Evolutionary conservation across 1,140 invertebrate genomes (phyloP).

Genomic region (Drosophila eugracilis): DNA sequence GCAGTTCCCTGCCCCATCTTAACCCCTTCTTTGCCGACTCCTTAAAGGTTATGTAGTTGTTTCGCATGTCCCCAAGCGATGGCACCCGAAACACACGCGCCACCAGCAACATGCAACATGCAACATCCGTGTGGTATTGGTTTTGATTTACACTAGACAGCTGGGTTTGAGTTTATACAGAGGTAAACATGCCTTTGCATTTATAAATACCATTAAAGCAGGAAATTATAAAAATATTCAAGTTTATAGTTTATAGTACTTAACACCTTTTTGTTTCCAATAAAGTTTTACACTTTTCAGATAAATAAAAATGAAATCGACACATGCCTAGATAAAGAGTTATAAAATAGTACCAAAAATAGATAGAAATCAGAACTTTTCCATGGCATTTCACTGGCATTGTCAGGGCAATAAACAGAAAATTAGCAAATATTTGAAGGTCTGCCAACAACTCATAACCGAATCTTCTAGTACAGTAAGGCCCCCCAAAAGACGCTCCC

Average conservation of each 20-base stretch:
- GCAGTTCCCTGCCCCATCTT: slow-evolving; percentile 34
- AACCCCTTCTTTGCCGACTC: slow-evolving; percentile 7
- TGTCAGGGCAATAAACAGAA: slow-evolving; percentile 5
- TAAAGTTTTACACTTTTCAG: not conserved
- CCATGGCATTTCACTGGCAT: slow-evolving; percentile 5
- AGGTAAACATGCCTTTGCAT: not conserved
- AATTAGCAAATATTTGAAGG: slow-evolving; percentile 7
- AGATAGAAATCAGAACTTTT: slow-evolving; percentile 16
- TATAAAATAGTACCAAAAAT: slow-evolving; percentile 12
- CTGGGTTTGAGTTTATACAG: not conserved
- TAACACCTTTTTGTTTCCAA: not conserved
- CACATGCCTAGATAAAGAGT: not conserved
- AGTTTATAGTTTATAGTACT: not conserved
- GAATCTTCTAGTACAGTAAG: slow-evolving; percentile 8
- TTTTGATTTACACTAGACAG: slow-evolving; percentile 10
- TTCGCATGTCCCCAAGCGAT: slow-evolving; percentile 55
- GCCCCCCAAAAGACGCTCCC: slow-evolving; percentile 10
- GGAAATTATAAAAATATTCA: not conserved
- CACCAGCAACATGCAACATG: slow-evolving; percentile 40
- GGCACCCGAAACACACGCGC: slow-evolving; percentile 57
- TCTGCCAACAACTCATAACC: not conserved
- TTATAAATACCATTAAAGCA: not conserved
- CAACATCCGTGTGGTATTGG: slow-evolving; percentile 27
- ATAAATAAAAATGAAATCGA: not conserved
- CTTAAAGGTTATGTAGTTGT: slow-evolving; percentile 73